Percentiles rank a stretch among this genome's conserved stretches.
Conservation (phyloP, 1,140 invertebrate genomes). For the Plectus sambesii region DNA sequence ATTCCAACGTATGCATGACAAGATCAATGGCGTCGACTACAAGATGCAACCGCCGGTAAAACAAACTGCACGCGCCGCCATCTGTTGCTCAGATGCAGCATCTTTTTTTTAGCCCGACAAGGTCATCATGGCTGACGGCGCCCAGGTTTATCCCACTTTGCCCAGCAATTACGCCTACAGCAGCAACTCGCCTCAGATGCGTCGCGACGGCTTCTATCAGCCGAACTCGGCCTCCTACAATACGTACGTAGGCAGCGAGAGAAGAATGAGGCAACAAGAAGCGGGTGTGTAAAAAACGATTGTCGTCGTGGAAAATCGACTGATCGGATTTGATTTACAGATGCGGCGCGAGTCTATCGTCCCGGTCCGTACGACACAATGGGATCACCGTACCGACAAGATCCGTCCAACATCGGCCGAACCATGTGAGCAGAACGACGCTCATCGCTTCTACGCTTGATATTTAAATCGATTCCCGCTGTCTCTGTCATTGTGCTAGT, state of each 20-base stretch:
- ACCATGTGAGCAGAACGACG: too few relatives aligned
- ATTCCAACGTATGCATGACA: slow-evolving; percentile 43
- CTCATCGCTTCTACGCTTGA: too few relatives aligned
- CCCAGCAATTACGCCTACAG: slow-evolving; percentile 35
- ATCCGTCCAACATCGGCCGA: too few relatives aligned
- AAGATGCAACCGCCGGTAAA: too few relatives aligned
- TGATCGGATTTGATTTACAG: slow-evolving; percentile 16
- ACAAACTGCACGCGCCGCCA: too few relatives aligned
- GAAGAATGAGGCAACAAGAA: slow-evolving; percentile 12
- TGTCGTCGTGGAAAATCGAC: slow-evolving; percentile 8
- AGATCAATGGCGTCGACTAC: slow-evolving; percentile 29
- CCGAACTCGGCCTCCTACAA: slow-evolving; percentile 19
- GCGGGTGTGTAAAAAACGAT: slow-evolving; percentile 14
- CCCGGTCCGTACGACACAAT: slow-evolving; percentile 4
- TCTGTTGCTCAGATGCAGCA: too few relatives aligned
- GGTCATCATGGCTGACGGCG: slow-evolving; percentile 30
- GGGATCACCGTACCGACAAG: not conserved
- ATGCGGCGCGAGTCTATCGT: slow-evolving; percentile 1
- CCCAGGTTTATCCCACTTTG: slow-evolving; percentile 25
- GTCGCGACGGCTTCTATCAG: slow-evolving; percentile 16
- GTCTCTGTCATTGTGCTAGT: too few relatives aligned
- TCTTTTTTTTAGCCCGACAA: too few relatives aligned
- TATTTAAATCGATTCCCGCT: too few relatives aligned
- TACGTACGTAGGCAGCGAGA: slow-evolving; percentile 9
- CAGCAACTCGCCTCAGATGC: slow-evolving; percentile 28